Conservation (phyloP, 2,113 vertebrate genomes). For the Plestiodon gilberti region DNA sequence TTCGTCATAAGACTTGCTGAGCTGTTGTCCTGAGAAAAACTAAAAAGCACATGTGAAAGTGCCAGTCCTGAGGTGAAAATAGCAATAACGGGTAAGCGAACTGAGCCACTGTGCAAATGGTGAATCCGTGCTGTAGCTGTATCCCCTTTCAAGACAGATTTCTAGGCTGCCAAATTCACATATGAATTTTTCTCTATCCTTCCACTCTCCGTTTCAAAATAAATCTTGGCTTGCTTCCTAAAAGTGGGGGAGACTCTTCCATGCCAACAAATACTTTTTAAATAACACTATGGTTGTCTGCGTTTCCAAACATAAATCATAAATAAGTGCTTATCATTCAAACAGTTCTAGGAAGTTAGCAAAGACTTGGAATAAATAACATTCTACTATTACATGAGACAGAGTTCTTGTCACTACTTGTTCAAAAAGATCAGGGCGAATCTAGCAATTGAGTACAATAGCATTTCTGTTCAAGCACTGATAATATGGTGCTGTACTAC, state of each 20-base stretch:
- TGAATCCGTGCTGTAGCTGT: too few relatives aligned
- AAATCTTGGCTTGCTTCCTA: neutral
- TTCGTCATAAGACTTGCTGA: neutral
- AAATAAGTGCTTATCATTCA: conserved; percentile 12
- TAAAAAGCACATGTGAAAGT: too few relatives aligned
- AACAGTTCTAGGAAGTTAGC: conserved; percentile 65
- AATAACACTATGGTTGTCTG: conserved; percentile 10
- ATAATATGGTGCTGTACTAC: conserved; percentile 71
- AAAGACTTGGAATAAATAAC: conserved; percentile 62
- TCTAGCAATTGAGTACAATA: conserved; percentile 67
- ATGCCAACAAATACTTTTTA: neutral
- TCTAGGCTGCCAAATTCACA: conserved; percentile 1
- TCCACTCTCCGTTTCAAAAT: conserved; percentile 11
- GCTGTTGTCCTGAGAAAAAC: too few relatives aligned
- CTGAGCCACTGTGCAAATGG: neutral
- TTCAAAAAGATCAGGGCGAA: conserved; percentile 54
- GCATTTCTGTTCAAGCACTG: conserved; percentile 66
- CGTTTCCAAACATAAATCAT: conserved; percentile 22
- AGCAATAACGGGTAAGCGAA: neutral
- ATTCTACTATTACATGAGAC: conserved; percentile 50
- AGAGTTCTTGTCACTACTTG: conserved; percentile 69
- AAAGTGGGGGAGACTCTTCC: conserved; percentile 22
- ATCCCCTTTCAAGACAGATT: conserved; percentile 47
- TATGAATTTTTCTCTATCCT: neutral
- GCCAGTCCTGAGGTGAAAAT: neutral